phyloP scores from a whole-genome alignment of 2,113 vertebrate species.

The Gadus macrocephalus region DNA sequence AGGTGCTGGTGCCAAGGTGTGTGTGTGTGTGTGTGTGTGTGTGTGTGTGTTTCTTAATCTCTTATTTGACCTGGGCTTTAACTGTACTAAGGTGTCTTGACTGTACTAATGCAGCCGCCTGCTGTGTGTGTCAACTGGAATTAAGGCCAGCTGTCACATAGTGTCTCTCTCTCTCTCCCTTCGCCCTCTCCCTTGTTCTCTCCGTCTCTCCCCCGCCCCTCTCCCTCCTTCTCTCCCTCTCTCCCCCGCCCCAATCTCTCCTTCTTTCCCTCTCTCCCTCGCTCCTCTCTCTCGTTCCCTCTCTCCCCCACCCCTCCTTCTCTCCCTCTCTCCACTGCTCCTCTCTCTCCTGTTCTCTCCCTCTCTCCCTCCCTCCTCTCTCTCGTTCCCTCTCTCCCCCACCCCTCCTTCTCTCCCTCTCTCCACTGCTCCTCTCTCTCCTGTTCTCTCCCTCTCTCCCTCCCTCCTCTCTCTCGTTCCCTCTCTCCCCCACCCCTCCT shows the following conservation, averaged over 20 bases:
- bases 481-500: too few species aligned
- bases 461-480: constrained; percentile 1
- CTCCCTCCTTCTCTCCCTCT: too few species aligned
- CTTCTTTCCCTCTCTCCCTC: too few species aligned
- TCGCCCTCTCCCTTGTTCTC: constrained; percentile 15
- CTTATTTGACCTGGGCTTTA: constrained; percentile 34
- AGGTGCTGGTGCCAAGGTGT: constrained; percentile 28
- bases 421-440: constrained; percentile 7
- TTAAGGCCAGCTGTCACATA: constrained; percentile 83
- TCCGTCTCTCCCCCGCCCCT: too few species aligned
- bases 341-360: not conserved
- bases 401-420: not conserved
- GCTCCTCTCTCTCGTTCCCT: too few species aligned
- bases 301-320: not conserved
- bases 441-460: too few species aligned
- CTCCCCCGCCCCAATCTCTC: too few species aligned
- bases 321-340: constrained; percentile 75
- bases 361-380: too few species aligned
- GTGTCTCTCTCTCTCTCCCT: constrained; percentile 1
- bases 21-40: constrained; percentile 15
- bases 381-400: too few species aligned
- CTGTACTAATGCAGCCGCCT: constrained; percentile 88
- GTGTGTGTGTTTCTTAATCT: constrained; percentile 18
- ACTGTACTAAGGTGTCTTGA: constrained; percentile 82
- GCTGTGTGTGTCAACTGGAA: constrained; percentile 89